A percentile compares a stretch with the other conserved stretches of the same genome.
These are phyloP conservation scores for Automeris io DNA, from an alignment of 2,888 invertebrate genomes.

Conservation along the genomic window DNA sequence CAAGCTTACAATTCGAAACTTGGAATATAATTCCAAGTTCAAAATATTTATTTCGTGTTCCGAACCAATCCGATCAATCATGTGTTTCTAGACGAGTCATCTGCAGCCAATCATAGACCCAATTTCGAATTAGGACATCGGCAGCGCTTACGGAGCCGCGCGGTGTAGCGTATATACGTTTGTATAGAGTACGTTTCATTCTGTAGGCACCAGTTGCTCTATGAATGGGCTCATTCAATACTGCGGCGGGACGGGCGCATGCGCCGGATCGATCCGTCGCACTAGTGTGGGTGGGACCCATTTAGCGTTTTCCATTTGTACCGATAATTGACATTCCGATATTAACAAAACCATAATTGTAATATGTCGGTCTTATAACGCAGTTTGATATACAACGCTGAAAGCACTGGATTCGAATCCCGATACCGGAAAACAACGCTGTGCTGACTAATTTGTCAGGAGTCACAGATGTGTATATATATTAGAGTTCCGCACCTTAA, in stretches of 20 bases:
- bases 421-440: too few relatives aligned
- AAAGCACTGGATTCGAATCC: too few relatives aligned
- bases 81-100: conserved; percentile 5
- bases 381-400: too few relatives aligned
- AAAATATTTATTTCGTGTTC: background rate
- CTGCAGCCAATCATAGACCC: conserved; percentile 21
- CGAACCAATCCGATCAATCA: background rate
- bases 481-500: too few relatives aligned
- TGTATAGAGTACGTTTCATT: conserved; percentile 34
- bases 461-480: too few relatives aligned
- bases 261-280: conserved; percentile 50
- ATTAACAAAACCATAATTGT: too few relatives aligned
- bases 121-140: conserved; percentile 14
- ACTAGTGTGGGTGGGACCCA: conserved; percentile 18
- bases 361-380: too few relatives aligned
- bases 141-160: conserved; percentile 18
- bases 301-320: conserved; percentile 17
- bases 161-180: conserved; percentile 18
- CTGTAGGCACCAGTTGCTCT: conserved; percentile 58
- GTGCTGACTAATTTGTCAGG: too few relatives aligned
- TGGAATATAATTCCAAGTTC: conserved; percentile 1
- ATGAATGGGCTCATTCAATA: conserved; percentile 68
- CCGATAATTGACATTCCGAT: too few relatives aligned
- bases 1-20: too few relatives aligned
- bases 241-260: conserved; percentile 35